These are phyloP conservation scores for Chloropsis cyanopogon DNA, from an alignment of 2,113 vertebrate genomes.

Conservation along the genomic window DNA sequence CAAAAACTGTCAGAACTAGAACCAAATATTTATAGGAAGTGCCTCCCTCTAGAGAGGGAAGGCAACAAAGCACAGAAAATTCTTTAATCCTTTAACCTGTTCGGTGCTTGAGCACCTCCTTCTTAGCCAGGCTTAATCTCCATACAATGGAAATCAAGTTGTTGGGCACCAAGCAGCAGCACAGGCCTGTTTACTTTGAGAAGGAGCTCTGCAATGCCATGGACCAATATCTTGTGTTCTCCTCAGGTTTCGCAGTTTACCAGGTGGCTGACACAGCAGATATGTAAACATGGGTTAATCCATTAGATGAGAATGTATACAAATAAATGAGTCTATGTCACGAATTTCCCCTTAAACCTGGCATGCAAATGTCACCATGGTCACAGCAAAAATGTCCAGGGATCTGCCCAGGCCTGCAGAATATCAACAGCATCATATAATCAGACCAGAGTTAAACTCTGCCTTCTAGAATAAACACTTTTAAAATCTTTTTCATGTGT, in stretches of 20 bases:
- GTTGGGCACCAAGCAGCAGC: background rate
- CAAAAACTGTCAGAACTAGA: background rate
- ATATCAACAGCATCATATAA: background rate
- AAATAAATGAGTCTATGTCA: background rate
- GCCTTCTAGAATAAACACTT: slow-evolving; percentile 43
- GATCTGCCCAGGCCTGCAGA: background rate
- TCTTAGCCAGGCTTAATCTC: background rate
- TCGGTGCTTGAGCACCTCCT: background rate
- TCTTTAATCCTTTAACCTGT: background rate
- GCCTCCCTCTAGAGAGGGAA: background rate
- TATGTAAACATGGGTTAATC: slow-evolving; percentile 21
- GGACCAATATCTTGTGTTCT: background rate
- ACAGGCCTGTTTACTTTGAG: background rate
- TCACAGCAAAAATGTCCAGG: background rate
- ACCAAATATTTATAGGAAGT: background rate
- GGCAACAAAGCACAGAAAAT: background rate
- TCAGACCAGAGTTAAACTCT: background rate
- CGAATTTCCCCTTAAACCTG: background rate
- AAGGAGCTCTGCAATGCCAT: background rate
- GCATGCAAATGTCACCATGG: slow-evolving; percentile 19
- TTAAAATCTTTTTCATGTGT: background rate
- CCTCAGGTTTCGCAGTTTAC: background rate
- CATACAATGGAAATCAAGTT: background rate
- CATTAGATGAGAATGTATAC: background rate
- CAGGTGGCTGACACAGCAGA: background rate